phyloP scores from a whole-genome alignment of 1,140 invertebrate species.

The Drosophila obscura region DNA sequence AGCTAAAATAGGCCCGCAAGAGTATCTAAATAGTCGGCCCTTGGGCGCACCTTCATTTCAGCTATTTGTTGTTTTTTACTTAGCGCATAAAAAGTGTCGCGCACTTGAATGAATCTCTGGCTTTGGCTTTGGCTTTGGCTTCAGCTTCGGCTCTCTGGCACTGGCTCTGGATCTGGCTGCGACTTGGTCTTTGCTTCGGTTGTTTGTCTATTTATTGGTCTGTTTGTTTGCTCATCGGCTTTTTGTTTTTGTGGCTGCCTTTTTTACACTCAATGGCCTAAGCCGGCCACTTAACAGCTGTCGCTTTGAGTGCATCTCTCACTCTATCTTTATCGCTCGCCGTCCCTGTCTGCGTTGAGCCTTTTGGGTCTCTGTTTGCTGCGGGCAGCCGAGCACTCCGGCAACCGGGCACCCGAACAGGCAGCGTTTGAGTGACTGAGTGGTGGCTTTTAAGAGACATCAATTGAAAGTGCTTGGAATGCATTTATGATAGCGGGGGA shows the following conservation, averaged over 20 bases:
- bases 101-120: slow-evolving; percentile 63
- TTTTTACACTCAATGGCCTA: slow-evolving; percentile 62
- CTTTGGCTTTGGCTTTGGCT: slow-evolving; percentile 7
- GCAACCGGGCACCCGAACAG: no score
- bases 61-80: slow-evolving; percentile 30
- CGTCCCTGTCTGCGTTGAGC: slow-evolving; percentile 11
- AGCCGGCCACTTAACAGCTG: slow-evolving; percentile 70
- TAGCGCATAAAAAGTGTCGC: slow-evolving; percentile 67
- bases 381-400: slow-evolving; percentile 7
- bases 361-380: slow-evolving; percentile 42
- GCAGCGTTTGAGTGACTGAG: slow-evolving; percentile 30
- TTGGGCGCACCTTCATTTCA: no score
- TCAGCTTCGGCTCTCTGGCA: no score
- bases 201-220: slow-evolving; percentile 77
- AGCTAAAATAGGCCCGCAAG: no score
- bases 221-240: slow-evolving; percentile 63
- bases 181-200: slow-evolving; percentile 63
- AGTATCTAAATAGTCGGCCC: no score
- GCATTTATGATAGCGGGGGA: slow-evolving; percentile 42
- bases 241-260: slow-evolving; percentile 45
- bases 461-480: slow-evolving; percentile 52
- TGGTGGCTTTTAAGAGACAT: slow-evolving; percentile 46
- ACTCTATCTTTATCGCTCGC: slow-evolving; percentile 6
- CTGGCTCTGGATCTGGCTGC: no score
- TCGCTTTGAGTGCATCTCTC: slow-evolving; percentile 47